Evolutionary conservation across 2,888 invertebrate species (phyloP).

Genomic region (Rotaria socialis): DNA sequence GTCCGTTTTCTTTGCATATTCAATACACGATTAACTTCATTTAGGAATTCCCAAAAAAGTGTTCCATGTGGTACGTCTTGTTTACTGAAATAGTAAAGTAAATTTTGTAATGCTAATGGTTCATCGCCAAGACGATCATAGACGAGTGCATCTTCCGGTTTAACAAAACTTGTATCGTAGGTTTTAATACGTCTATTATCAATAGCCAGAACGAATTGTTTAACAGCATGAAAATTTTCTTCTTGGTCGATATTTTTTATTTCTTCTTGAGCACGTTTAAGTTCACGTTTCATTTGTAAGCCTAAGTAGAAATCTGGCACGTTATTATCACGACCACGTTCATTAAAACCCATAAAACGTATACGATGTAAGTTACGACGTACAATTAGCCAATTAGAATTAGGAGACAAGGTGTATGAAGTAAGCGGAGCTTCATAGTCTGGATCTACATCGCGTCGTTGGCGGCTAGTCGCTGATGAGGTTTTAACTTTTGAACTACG

Average conservation of each 20-base stretch:
- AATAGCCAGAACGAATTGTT: neutral
- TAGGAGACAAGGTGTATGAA: neutral
- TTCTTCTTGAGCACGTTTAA: slow-evolving; percentile 27
- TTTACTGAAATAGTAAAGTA: slow-evolving; percentile 21
- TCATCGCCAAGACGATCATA: slow-evolving; percentile 13
- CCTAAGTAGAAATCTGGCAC: neutral
- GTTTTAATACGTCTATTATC: neutral
- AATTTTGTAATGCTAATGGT: slow-evolving; percentile 36
- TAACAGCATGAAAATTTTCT: slow-evolving; percentile 11
- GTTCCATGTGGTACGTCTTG: neutral
- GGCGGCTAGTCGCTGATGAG: neutral
- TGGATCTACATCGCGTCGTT: neutral
- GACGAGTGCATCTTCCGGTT: neutral
- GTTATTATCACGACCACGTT: neutral
- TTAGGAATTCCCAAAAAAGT: neutral
- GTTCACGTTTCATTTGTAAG: slow-evolving; percentile 22
- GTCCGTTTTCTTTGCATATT: slow-evolving; percentile 14
- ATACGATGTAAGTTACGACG: neutral
- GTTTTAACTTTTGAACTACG: neutral
- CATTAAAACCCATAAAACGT: neutral
- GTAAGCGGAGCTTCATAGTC: slow-evolving; percentile 21
- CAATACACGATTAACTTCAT: slow-evolving; percentile 11
- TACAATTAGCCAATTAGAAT: slow-evolving; percentile 11
- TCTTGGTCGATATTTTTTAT: neutral
- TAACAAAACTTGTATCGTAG: neutral